Percentiles rank a stretch among this genome's conserved stretches.
These are phyloP conservation scores for Boulengerochromis microlepis DNA, from an alignment of 2,113 vertebrate species.

Conservation along the genomic window DNA sequence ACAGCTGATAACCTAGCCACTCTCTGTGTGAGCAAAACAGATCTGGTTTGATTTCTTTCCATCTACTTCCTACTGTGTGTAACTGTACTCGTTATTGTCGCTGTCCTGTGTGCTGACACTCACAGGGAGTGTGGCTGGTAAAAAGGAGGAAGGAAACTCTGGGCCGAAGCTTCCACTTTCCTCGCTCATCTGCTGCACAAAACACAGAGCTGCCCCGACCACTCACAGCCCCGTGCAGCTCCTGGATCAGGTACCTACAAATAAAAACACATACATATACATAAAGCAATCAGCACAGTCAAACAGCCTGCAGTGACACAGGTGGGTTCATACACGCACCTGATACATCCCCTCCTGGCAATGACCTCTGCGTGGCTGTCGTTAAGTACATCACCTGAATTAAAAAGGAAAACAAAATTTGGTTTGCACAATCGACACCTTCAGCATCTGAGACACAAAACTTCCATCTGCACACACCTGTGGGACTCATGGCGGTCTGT, in stretches of 20 bases:
- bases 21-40: background rate
- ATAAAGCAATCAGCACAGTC: background rate
- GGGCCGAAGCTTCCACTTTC: slow-evolving; percentile 80
- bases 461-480: slow-evolving; percentile 64
- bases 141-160: slow-evolving; percentile 84
- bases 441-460: background rate
- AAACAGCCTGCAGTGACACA: background rate
- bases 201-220: slow-evolving; percentile 73
- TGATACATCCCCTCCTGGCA: slow-evolving; percentile 86
- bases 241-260: slow-evolving; percentile 84
- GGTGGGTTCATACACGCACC: slow-evolving; percentile 58
- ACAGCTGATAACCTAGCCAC: background rate
- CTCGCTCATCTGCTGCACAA: slow-evolving; percentile 59
- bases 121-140: slow-evolving; percentile 93
- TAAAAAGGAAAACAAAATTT: background rate
- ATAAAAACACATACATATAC: background rate
- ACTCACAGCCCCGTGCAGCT: slow-evolving; percentile 70
- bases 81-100: fast-evolving
- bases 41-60: background rate
- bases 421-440: background rate
- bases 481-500: slow-evolving; percentile 79
- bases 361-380: slow-evolving; percentile 96
- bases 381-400: slow-evolving; percentile 85
- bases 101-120: slow-evolving; percentile 39
- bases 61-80: background rate